These are phyloP conservation scores for Netelia fuscicornis DNA, from an alignment of 2,888 invertebrate species.

Conservation along the genomic window DNA sequence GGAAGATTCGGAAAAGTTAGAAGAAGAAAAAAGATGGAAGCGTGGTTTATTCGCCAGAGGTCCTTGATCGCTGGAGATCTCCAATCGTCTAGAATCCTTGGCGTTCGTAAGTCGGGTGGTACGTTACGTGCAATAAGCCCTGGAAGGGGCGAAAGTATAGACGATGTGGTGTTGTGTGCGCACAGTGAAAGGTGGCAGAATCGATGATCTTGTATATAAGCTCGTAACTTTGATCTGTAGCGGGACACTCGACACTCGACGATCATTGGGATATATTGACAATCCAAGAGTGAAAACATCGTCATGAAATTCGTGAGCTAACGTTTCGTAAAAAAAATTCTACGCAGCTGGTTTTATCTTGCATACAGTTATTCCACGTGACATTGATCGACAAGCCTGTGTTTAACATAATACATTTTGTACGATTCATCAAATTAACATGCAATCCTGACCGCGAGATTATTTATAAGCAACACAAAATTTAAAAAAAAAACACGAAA, in stretches of 20 bases:
- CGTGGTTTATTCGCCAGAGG: slow-evolving; percentile 29
- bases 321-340: slow-evolving; percentile 3
- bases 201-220: slow-evolving; percentile 82
- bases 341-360: not conserved
- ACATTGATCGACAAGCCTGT: not conserved
- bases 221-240: slow-evolving; percentile 70
- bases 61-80: slow-evolving; percentile 44
- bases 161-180: slow-evolving; percentile 61
- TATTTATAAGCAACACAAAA: not conserved
- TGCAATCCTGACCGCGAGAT: not conserved
- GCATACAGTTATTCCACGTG: not conserved
- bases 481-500: not conserved
- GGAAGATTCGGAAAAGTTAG: slow-evolving; percentile 3
- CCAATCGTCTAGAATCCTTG: slow-evolving; percentile 36
- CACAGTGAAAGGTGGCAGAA: slow-evolving; percentile 82
- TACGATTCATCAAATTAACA: slow-evolving; percentile 8
- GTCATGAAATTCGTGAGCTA: slow-evolving; percentile 65
- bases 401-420: not conserved
- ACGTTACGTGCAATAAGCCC: slow-evolving; percentile 59
- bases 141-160: slow-evolving; percentile 76
- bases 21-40: slow-evolving; percentile 16
- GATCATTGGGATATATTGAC: slow-evolving; percentile 40
- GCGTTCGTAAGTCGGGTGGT: slow-evolving; percentile 1
- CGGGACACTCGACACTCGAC: slow-evolving; percentile 77
- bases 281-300: slow-evolving; percentile 20